Evolutionary conservation across 2,797 vertebrate genomes (phyloP).

Genomic region (Danio tinwini): DNA sequence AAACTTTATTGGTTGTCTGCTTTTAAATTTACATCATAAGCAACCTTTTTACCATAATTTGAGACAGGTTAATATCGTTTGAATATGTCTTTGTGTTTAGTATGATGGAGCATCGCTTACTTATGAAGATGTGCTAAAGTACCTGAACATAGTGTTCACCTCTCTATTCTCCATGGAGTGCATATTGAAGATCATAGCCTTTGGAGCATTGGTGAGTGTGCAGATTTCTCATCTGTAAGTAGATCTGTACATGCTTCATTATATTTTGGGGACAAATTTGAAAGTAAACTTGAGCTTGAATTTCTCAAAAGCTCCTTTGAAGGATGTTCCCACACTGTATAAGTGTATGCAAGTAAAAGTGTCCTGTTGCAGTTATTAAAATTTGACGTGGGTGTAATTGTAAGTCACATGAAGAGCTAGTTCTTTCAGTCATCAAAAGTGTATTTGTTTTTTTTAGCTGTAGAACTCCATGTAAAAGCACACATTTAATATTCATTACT

Average conservation of each 20-base stretch:
- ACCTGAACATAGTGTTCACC: constrained; percentile 97
- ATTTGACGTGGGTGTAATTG: neutral
- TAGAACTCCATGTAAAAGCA: neutral
- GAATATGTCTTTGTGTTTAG: constrained; percentile 68
- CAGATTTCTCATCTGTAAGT: neutral
- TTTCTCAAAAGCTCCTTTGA: too few species aligned
- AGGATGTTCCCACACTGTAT: too few species aligned
- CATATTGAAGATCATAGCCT: constrained; percentile 95
- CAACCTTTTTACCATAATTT: neutral
- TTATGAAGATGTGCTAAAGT: constrained; percentile 88
- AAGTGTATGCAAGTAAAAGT: too few species aligned
- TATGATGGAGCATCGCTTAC: constrained; percentile 80
- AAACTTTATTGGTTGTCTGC: too few species aligned
- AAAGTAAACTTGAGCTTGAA: neutral
- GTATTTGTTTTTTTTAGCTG: too few species aligned
- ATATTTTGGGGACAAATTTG: neutral
- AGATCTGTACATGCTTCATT: neutral
- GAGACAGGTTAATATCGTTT: constrained; percentile 13
- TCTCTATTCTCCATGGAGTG: constrained; percentile 97
- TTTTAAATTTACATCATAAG: neutral
- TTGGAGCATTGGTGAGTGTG: constrained; percentile 88
- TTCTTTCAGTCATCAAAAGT: too few species aligned
- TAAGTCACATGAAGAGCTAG: neutral
- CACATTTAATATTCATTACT: neutral
- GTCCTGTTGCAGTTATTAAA: too few species aligned